Evolutionary conservation across 2,797 vertebrate genomes (phyloP).

Genomic region (Chanos chanos): DNA sequence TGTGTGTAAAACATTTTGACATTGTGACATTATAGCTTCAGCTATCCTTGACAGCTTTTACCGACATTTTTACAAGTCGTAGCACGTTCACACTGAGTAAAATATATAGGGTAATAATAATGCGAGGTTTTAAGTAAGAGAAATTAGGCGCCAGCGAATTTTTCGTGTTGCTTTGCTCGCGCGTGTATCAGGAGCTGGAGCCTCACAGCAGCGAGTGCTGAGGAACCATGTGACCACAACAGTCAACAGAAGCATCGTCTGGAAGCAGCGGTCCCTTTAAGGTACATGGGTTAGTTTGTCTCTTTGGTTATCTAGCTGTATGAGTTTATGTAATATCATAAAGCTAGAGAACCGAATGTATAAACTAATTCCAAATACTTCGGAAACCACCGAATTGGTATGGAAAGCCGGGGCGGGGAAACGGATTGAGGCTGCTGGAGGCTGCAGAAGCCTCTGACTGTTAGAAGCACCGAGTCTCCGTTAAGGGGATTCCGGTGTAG

Average conservation of each 20-base stretch:
- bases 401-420: slow-evolving; percentile 46
- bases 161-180: not conserved
- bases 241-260: slow-evolving; percentile 28
- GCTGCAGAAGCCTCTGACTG: slow-evolving; percentile 53
- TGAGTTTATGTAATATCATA: slow-evolving; percentile 90
- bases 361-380: slow-evolving; percentile 78
- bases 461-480: slow-evolving; percentile 33
- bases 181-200: slow-evolving; percentile 12
- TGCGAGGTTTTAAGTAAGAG: too few species aligned
- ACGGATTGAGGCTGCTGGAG: slow-evolving; percentile 45
- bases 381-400: slow-evolving; percentile 52
- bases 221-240: slow-evolving; percentile 48
- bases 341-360: slow-evolving; percentile 99
- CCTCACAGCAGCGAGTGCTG: slow-evolving; percentile 5
- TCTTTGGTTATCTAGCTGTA: slow-evolving; percentile 84
- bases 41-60: too few species aligned
- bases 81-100: too few species aligned
- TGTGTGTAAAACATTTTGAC: too few species aligned
- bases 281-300: slow-evolving; percentile 75
- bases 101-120: too few species aligned
- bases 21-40: too few species aligned
- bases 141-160: not conserved
- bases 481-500: slow-evolving; percentile 20
- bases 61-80: too few species aligned
- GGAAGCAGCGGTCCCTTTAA: slow-evolving; percentile 71